Base-by-base conservation (phyloP, 2,797 vertebrate genomes). In the Trachops cirrhosus region DNA sequence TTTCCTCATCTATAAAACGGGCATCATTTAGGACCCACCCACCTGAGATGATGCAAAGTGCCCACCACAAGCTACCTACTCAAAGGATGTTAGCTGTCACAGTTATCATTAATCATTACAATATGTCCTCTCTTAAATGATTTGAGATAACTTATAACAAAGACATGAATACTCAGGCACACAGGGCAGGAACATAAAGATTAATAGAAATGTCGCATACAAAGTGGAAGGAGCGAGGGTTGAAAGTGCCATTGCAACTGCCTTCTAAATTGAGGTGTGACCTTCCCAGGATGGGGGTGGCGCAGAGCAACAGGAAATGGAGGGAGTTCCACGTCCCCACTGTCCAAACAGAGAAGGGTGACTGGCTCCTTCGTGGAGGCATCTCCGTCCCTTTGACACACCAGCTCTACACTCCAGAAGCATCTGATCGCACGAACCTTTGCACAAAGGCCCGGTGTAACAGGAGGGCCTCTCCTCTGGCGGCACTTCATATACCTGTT, bases 1-100 rank as follows among this genome's bases (percentile, higher is more conserved):
- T 86, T 93, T 91, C 75, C 26, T 62, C 59, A 46, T 48, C 87
- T 48, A 8, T 94, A 71, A 95, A 95, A 80, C 50, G 15, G 21
- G n/a, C 5, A 62, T 22, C 50, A 7, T 26, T 68, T 2, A 50
- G 59, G 50, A 50, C 57, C 59, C 37, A 54, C 32, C 68, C 22
- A 78, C 32, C 41, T 70, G 34, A 92, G 79, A 68, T 46, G 67
- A 74, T 68, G 21, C 46, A 82, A 79, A 94, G 68, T 18, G 19
- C n/a, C 8, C 34, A 50, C n/a, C 9, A 67, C 12, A 68, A 2
- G n/a, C 29, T 32, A n/a, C 34, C 1, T 15, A 9, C 50, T 77
- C 59, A 82, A 70, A 77, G 73, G 46, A 48, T 50, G 24, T 34
- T 29, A 39, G 44, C 10, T 29, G 70, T 34, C 73, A 73, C 34